Percentiles rank a stretch among this genome's conserved stretches.
Evolutionary conservation across 2,113 vertebrate genomes (phyloP).

Genomic region (Laterallus jamaicensis): DNA sequence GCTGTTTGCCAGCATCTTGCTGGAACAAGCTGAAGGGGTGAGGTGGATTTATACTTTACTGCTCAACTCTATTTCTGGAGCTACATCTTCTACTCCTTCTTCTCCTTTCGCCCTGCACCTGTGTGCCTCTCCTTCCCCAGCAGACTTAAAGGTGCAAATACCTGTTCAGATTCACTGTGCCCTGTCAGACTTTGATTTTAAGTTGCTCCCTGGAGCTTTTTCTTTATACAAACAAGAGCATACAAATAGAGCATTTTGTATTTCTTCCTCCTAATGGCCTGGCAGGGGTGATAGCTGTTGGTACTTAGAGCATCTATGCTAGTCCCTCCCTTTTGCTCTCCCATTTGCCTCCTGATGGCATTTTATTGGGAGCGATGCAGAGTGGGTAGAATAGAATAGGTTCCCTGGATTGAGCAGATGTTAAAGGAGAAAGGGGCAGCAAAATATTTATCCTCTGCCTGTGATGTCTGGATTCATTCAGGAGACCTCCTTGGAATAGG

Average conservation of each 20-base stretch:
- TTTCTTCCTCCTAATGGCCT: constrained; percentile 13
- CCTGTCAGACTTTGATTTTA: constrained; percentile 1
- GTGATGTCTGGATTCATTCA: background rate
- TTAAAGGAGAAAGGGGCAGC: background rate
- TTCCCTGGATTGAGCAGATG: background rate
- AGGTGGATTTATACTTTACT: background rate
- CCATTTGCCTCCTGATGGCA: background rate
- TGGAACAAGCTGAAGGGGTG: background rate
- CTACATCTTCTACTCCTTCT: background rate
- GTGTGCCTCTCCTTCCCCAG: background rate
- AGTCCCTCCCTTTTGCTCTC: background rate
- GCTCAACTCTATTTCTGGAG: background rate
- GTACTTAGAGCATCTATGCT: background rate
- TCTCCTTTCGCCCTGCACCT: background rate
- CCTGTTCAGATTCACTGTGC: background rate
- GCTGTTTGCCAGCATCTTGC: background rate
- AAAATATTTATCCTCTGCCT: constrained; percentile 2
- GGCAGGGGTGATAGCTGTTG: background rate
- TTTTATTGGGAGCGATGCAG: background rate
- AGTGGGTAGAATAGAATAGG: background rate
- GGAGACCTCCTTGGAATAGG: background rate
- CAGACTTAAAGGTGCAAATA: background rate
- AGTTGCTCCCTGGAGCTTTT: constrained; percentile 20
- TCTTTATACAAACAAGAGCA: background rate
- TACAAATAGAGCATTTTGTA: background rate